phyloP scores from a whole-genome alignment of 2,888 invertebrate species.

The Cartodere bifasciata region DNA sequence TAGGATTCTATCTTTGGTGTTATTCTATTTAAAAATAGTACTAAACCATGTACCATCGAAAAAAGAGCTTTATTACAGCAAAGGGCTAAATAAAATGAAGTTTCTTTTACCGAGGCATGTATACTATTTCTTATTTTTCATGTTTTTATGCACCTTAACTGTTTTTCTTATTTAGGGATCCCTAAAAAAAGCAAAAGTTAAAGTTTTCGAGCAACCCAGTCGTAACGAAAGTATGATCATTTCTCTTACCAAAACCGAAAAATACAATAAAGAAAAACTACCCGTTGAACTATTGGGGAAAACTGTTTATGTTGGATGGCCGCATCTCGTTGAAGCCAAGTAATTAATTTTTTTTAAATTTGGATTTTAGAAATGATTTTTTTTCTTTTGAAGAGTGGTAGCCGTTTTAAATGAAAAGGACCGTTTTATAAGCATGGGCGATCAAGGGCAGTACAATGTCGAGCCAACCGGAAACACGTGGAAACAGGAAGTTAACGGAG shows the following conservation, averaged over 20 bases:
- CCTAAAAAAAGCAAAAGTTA: constrained; percentile 57
- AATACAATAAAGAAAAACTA: constrained; percentile 26
- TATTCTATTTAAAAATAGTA: too few relatives aligned
- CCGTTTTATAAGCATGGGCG: constrained; percentile 36
- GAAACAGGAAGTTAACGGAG: constrained; percentile 39
- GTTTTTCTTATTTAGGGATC: constrained; percentile 22
- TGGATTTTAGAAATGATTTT: constrained; percentile 3
- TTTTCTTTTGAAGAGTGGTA: constrained; percentile 39
- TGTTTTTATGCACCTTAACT: too few relatives aligned
- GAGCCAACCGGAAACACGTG: constrained; percentile 36
- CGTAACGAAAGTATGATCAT: constrained; percentile 75
- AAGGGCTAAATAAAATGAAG: too few relatives aligned
- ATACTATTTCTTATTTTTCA: too few relatives aligned
- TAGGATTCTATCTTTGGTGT: too few relatives aligned
- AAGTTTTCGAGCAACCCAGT: constrained; percentile 79
- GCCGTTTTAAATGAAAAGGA: constrained; percentile 46
- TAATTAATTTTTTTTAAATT: constrained; percentile 30
- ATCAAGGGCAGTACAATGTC: constrained; percentile 31
- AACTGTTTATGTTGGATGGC: constrained; percentile 78
- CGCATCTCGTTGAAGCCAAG: constrained; percentile 79
- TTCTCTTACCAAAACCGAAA: constrained; percentile 38
- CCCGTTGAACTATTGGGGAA: constrained; percentile 51
- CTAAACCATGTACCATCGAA: too few relatives aligned
- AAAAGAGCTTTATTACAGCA: too few relatives aligned
- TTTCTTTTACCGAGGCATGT: too few relatives aligned